Evolutionary conservation across 2,113 vertebrate genomes (phyloP), one percentile per base, ranked within the genome.

Genomic region (Odontophorus gujanensis): DNA sequence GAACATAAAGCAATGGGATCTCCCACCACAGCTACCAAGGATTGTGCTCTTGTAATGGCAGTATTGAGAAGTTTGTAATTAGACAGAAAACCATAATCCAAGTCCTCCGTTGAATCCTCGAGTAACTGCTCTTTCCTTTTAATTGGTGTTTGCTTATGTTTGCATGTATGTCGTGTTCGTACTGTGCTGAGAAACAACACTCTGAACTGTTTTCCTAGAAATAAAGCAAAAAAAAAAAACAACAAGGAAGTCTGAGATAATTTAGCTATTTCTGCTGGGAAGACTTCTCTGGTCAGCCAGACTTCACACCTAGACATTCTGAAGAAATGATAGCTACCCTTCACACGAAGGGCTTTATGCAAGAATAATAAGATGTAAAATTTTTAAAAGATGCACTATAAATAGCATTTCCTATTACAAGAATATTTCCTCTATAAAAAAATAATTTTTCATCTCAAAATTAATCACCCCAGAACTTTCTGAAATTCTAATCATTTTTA

Each of bases 31-130:
- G 99, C 99, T 94, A 99, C 99, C 96, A 99, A 94, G 81, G 99
- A 99, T 84, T 99, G 99, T 55, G 99, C 99, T 96, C 99, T 98
- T 43, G 99, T 99, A 97, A 99, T 99, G 98, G 99, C 99, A 43
- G 99, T 99, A 97, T 99, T 99, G 63, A 99, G 99, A 85, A 99
- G 99, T 96, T 99, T 99, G 97, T 99, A 99, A 97, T 99, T 99
- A 78, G 99, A 99, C 74, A 99, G 97, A 97, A 99, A 99, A 87
- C 99, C 99, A 38, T 99, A 99, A 98, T 99, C 99, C 77, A 99
- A 98, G 87, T 99, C 99, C 85, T 99, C 99, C 5, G 99, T 99
- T 11, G 99, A 99, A 96, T 99, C 99, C 97, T 99, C 99, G 93
- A 99, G 97, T 57, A 99, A 98, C 96, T 99, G 99, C 76, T 99